Evolutionary conservation across 2,797 vertebrate genomes (phyloP).

Genomic region (Myripristis jacobus): DNA sequence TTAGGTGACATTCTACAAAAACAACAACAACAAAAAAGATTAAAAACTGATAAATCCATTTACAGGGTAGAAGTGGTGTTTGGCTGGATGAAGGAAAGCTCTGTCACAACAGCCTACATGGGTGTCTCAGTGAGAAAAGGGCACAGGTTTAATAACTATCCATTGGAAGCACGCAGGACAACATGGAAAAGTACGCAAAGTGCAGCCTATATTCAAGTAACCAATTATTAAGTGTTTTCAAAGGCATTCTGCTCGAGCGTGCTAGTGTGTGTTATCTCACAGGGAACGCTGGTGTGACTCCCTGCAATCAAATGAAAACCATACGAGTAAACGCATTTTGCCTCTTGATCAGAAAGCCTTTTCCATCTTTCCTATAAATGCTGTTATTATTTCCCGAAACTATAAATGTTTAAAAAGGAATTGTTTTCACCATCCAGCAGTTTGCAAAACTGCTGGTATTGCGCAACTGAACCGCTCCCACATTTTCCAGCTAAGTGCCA

Average conservation of each 20-base stretch:
- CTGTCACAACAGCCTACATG: background rate
- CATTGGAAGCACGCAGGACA: background rate
- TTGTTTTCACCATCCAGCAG: background rate
- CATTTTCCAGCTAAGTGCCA: slow-evolving; percentile 2
- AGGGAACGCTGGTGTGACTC: background rate
- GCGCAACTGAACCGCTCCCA: slow-evolving; percentile 25
- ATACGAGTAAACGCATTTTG: background rate
- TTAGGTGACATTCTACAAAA: too few species aligned
- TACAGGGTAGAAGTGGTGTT: background rate
- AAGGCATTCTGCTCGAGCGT: background rate
- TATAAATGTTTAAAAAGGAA: too few species aligned
- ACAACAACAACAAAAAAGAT: too few species aligned
- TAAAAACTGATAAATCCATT: too few species aligned
- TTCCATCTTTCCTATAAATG: background rate
- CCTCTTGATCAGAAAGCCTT: background rate
- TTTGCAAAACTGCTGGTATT: slow-evolving; percentile 4
- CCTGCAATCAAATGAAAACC: background rate
- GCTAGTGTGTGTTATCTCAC: background rate
- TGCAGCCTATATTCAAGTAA: background rate
- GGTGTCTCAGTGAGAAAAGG: background rate
- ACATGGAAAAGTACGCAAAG: background rate
- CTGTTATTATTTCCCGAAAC: too few species aligned
- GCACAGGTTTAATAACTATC: background rate
- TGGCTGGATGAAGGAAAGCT: background rate
- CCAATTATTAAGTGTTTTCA: background rate